Conservation (phyloP, 2,888 invertebrate genomes). For the Rugalucina vietnamica region DNA sequence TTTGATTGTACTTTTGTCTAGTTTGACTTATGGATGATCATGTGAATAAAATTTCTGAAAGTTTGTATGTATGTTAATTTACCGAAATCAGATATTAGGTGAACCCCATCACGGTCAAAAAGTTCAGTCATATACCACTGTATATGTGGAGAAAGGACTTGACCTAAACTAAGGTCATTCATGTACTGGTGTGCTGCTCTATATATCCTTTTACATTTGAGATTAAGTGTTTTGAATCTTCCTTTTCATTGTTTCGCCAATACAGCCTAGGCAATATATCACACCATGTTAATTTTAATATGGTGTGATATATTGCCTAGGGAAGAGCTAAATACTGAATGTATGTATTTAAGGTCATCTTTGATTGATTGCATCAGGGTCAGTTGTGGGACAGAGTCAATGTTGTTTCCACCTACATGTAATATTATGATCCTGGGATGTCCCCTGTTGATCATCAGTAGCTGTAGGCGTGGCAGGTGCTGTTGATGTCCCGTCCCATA, state of each 20-base stretch:
- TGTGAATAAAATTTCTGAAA: too few relatives aligned
- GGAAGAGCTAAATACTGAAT: background rate
- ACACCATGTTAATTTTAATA: background rate
- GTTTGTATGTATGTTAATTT: too few relatives aligned
- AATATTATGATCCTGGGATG: background rate
- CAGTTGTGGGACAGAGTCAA: background rate
- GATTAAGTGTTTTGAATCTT: background rate
- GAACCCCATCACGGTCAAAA: too few relatives aligned
- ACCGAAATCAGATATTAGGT: too few relatives aligned
- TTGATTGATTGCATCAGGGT: background rate
- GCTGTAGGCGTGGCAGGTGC: background rate
- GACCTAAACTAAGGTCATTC: too few relatives aligned
- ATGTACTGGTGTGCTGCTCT: too few relatives aligned
- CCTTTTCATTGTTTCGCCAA: background rate
- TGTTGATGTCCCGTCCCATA: background rate
- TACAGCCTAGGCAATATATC: background rate
- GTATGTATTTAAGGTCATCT: background rate
- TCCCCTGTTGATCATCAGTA: background rate
- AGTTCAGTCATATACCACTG: too few relatives aligned
- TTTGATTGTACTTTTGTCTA: too few relatives aligned
- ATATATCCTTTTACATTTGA: background rate
- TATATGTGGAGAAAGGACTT: too few relatives aligned
- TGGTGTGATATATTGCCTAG: too few relatives aligned
- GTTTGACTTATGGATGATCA: too few relatives aligned
- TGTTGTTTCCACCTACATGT: background rate